Evolutionary conservation across 2,113 vertebrate species (phyloP).

Genomic region (Pachypanchax playfairii): DNA sequence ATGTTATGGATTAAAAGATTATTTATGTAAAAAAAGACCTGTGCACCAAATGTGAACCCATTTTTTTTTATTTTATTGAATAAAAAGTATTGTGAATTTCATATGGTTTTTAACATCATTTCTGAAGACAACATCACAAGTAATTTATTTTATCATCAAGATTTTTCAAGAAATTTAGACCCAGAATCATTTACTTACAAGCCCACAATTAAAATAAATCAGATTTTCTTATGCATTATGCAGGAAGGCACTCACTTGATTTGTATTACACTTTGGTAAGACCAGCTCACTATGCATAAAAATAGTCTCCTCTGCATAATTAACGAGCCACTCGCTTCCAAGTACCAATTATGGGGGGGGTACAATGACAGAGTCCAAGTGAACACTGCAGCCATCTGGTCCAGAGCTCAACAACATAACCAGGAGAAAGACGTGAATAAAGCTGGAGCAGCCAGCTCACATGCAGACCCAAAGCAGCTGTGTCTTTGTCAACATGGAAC

Average conservation of each 20-base stretch:
- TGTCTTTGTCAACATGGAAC: slow-evolving; percentile 61
- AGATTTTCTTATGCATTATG: slow-evolving; percentile 62
- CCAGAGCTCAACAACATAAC: slow-evolving; percentile 44
- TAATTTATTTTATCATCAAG: neutral
- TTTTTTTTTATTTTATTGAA: neutral
- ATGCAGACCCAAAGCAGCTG: slow-evolving; percentile 69
- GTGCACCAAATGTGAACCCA: neutral
- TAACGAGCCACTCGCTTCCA: slow-evolving; percentile 69
- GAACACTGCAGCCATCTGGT: slow-evolving; percentile 71
- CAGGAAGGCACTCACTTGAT: slow-evolving; percentile 68
- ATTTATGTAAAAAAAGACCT: neutral
- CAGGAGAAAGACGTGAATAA: slow-evolving; percentile 58
- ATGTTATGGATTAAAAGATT: neutral
- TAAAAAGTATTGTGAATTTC: too few relatives aligned
- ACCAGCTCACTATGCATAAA: slow-evolving; percentile 58
- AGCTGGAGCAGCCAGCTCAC: slow-evolving; percentile 58
- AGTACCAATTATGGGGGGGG: slow-evolving; percentile 65
- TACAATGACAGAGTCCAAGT: slow-evolving; percentile 60
- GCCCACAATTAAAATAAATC: slow-evolving; percentile 60
- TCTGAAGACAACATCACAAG: too few relatives aligned
- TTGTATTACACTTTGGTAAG: slow-evolving; percentile 59
- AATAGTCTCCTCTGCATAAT: slow-evolving; percentile 71
- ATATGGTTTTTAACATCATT: too few relatives aligned
- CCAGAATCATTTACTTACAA: slow-evolving; percentile 31
- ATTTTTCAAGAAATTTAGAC: slow-evolving; percentile 24